phyloP scores from a whole-genome alignment of 2,888 invertebrate species.

The Cryptocephalus primarius region DNA sequence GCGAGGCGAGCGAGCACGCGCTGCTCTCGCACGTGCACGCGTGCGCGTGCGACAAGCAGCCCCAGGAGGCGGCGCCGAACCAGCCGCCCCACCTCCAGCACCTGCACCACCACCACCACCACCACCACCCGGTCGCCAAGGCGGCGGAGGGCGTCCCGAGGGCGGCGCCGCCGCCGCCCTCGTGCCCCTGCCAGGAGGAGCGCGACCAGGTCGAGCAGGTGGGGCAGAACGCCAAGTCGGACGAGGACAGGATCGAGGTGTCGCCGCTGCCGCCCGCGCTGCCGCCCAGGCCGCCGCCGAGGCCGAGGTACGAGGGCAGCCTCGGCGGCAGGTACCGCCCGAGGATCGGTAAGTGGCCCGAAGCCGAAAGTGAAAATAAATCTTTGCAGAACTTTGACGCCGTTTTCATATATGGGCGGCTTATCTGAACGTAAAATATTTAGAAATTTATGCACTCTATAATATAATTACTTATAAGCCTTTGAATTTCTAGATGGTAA shows the following conservation, averaged over 20 bases:
- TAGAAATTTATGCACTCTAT: too few species aligned
- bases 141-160: slow-evolving; percentile 18
- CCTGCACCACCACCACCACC: slow-evolving; percentile 23
- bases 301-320: slow-evolving; percentile 33
- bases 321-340: slow-evolving; percentile 27
- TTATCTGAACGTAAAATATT: too few species aligned
- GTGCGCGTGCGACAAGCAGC: slow-evolving; percentile 17
- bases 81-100: slow-evolving; percentile 19
- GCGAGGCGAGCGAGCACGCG: slow-evolving; percentile 32
- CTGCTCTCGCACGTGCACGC: slow-evolving; percentile 18
- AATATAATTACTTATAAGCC: too few species aligned
- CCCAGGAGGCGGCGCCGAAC: slow-evolving; percentile 23
- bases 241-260: slow-evolving; percentile 37
- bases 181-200: slow-evolving; percentile 32
- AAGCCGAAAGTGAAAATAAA: too few species aligned
- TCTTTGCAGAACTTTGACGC: too few species aligned
- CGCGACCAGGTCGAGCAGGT: slow-evolving; percentile 19
- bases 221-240: slow-evolving; percentile 25
- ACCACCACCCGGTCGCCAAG: slow-evolving; percentile 27
- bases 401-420: too few species aligned
- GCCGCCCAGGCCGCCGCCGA: slow-evolving; percentile 38
- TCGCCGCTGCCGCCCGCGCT: slow-evolving; percentile 38
- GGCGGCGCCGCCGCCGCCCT: slow-evolving; percentile 8
- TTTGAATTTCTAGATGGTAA: too few species aligned
- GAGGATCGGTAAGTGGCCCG: slow-evolving; percentile 28